Conservation (phyloP, 2,113 vertebrate species). For the Brevimyrus niger region DNA sequence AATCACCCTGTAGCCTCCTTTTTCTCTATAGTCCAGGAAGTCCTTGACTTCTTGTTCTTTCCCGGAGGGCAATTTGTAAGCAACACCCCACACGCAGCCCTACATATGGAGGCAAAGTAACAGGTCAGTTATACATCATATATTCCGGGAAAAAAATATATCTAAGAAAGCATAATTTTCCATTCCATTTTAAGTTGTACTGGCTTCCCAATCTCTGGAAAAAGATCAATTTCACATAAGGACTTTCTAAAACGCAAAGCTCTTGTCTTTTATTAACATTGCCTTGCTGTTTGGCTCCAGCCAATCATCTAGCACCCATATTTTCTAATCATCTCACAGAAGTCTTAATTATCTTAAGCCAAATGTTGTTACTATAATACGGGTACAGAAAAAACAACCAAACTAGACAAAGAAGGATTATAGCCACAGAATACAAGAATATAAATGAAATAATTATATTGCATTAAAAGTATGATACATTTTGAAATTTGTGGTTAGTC, state of each 20-base stretch:
- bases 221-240: neutral
- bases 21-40: conserved; percentile 90
- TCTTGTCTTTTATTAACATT: neutral
- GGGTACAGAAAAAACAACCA: neutral
- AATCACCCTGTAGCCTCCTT: conserved; percentile 83
- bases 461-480: neutral
- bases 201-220: neutral
- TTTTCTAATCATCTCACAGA: neutral
- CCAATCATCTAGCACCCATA: neutral
- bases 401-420: neutral
- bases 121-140: neutral
- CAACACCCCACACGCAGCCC: conserved; percentile 92
- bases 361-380: neutral
- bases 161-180: neutral
- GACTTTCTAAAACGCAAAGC: neutral
- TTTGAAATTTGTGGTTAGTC: neutral
- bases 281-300: neutral
- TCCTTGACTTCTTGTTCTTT: conserved; percentile 84
- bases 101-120: conserved; percentile 38
- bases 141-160: neutral
- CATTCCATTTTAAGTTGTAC: neutral
- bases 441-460: neutral
- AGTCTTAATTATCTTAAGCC: neutral
- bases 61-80: conserved; percentile 82
- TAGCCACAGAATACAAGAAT: neutral